Evolutionary conservation across 2,888 invertebrate species (phyloP), one percentile per base, ranked within the genome.

Genomic region (Pantelozetes paolii): DNA sequence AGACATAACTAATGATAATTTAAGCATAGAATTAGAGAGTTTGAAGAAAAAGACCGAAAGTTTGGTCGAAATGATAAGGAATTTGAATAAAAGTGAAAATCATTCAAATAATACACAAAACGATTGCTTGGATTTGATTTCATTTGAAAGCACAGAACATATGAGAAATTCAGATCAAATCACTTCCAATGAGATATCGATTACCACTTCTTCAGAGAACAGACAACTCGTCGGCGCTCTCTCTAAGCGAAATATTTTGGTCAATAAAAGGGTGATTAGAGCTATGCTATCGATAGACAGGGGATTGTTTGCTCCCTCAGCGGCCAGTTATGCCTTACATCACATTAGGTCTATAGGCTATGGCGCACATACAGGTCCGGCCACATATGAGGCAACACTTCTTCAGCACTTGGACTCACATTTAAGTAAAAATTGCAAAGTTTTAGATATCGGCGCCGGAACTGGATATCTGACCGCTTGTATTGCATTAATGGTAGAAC

Each of bases 401-500:
- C n/a, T 64, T 1, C 64, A 64, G 18, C 36, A 32, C 20, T 30
- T 64, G n/a, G 64, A 76, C 3, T 36, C 15, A 11, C 89, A 92
- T 78, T 83, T 95, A 11, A 82, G 84, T 30, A 87, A 88, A 71
- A 93, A 92, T 13, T 88, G 88, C 72, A 88, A 85, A 80, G 92
- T 91, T 1, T 83, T 96, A 77, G 95, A 96, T 83, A 92, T 96
- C 59, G 96, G 95, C 18, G 93, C 92, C 23, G 96, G 96, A 0
- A 92, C 92, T 74, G 95, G 96, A 2, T 96, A 94, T 82, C 85
- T 96, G 54, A 93, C 94, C 0, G 89, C 90, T 13, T 94, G 94
- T 80, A 92, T 96, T 88, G 89, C 90, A 15, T 84, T 89, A 45
- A 91, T 92, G 88, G 85, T 85, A 78, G 90, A 90, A 15, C 85